A percentile compares a stretch with the other conserved stretches of the same genome.
These are phyloP conservation scores for Dorcus parallelipipedus DNA, from an alignment of 2,888 invertebrate genomes.

Conservation along the genomic window DNA sequence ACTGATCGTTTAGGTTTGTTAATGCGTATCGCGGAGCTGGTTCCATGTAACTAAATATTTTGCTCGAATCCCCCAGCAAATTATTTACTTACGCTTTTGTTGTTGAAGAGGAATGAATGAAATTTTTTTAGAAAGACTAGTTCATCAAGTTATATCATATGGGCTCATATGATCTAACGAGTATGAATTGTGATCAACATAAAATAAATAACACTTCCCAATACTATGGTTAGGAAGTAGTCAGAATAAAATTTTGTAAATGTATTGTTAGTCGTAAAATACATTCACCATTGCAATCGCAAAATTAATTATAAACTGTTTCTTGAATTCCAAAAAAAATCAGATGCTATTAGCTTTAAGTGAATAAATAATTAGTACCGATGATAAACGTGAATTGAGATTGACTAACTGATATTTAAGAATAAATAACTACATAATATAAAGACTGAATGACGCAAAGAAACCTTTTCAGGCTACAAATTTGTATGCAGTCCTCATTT, in stretches of 20 bases:
- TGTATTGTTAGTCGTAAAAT: slow-evolving; percentile 14
- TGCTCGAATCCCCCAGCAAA: slow-evolving; percentile 2
- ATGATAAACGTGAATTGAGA: background rate
- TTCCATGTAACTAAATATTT: background rate
- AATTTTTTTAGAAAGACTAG: background rate
- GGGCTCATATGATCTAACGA: slow-evolving; percentile 13
- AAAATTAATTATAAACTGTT: slow-evolving; percentile 16
- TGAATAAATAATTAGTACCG: background rate
- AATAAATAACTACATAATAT: too few species aligned
- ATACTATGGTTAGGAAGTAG: slow-evolving; percentile 1
- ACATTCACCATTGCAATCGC: slow-evolving; percentile 8
- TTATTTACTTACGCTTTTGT: slow-evolving; percentile 5
- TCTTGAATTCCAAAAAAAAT: background rate
- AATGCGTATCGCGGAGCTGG: slow-evolving; percentile 14
- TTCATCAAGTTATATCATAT: slow-evolving; percentile 12
- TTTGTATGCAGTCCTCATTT: too few species aligned
- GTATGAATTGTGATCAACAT: slow-evolving; percentile 4
- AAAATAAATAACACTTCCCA: slow-evolving; percentile 6
- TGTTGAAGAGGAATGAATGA: slow-evolving; percentile 2
- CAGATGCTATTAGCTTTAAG: background rate
- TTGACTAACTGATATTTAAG: too few species aligned
- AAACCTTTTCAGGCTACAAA: too few species aligned
- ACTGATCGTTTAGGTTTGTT: slow-evolving; percentile 44
- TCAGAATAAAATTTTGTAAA: slow-evolving; percentile 13
- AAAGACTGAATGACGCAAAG: too few species aligned